Conservation (phyloP, 2,113 vertebrate species). For the Lophura nycthemera region DNA sequence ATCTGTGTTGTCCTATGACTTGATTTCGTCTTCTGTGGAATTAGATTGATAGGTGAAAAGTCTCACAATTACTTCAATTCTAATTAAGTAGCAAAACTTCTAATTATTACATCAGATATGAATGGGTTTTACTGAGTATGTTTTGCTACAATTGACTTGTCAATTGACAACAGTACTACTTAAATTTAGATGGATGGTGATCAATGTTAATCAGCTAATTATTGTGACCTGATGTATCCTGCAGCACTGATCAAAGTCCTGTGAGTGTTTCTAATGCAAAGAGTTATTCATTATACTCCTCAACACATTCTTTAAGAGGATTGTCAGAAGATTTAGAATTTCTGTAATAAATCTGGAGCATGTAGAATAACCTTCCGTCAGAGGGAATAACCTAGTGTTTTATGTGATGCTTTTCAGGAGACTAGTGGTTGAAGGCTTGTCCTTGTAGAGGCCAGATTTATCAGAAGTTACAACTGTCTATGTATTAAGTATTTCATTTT, state of each 20-base stretch:
- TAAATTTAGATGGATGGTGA: neutral
- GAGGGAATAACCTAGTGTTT: conserved; percentile 31
- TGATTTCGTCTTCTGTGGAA: conserved; percentile 10
- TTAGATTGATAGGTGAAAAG: conserved; percentile 12
- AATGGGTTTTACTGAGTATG: conserved; percentile 10
- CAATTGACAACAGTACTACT: conserved; percentile 35
- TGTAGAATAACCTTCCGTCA: neutral
- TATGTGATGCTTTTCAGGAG: neutral
- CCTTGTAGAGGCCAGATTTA: neutral
- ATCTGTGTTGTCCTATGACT: neutral
- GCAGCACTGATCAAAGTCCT: conserved; percentile 74
- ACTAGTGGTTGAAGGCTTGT: neutral
- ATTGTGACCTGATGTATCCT: conserved; percentile 63
- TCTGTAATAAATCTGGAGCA: conserved; percentile 60
- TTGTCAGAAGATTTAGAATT: conserved; percentile 47
- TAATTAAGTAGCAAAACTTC: neutral
- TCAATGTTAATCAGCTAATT: conserved; percentile 62
- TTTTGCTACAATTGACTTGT: conserved; percentile 27
- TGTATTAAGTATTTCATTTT: neutral
- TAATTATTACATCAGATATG: conserved; percentile 1
- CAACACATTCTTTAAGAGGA: conserved; percentile 35
- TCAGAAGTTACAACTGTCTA: neutral
- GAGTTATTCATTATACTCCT: conserved; percentile 71
- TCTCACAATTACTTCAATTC: neutral
- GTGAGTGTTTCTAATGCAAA: conserved; percentile 61